A percentile compares a stretch with the other conserved stretches of the same genome.
These are phyloP conservation scores for Tipula confusa DNA, from an alignment of 2,888 invertebrate genomes.

Conservation along the genomic window DNA sequence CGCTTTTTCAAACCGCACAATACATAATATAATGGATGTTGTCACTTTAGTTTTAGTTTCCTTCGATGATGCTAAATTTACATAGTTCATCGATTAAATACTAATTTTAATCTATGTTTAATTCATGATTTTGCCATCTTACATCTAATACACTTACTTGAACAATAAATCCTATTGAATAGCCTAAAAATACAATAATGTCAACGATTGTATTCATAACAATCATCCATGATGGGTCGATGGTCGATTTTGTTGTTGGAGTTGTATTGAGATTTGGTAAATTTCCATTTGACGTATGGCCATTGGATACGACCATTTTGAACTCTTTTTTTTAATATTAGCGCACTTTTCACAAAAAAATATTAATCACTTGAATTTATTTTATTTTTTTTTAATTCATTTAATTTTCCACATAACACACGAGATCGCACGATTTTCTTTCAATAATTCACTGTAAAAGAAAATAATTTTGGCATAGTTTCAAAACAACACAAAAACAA, in stretches of 20 bases:
- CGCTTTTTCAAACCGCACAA: no score
- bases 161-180: slow-evolving; percentile 10
- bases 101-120: no score
- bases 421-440: neutral
- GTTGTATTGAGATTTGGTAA: neutral
- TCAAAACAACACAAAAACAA: no score
- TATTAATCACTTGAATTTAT: neutral
- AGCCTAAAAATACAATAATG: neutral
- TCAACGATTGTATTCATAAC: neutral
- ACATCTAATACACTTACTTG: neutral
- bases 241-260: neutral
- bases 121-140: no score
- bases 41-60: neutral
- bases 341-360: neutral
- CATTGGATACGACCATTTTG: neutral
- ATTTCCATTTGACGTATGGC: neutral
- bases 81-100: no score
- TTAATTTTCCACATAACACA: neutral
- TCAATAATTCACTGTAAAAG: neutral
- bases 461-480: no score
- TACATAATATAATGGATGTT: neutral
- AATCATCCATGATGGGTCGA: neutral
- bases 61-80: no score
- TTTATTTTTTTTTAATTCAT: neutral
- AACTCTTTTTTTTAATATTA: neutral